Evolutionary conservation across 2,113 vertebrate genomes (phyloP).

Genomic region (Machaerirhynchus nigripectus): DNA sequence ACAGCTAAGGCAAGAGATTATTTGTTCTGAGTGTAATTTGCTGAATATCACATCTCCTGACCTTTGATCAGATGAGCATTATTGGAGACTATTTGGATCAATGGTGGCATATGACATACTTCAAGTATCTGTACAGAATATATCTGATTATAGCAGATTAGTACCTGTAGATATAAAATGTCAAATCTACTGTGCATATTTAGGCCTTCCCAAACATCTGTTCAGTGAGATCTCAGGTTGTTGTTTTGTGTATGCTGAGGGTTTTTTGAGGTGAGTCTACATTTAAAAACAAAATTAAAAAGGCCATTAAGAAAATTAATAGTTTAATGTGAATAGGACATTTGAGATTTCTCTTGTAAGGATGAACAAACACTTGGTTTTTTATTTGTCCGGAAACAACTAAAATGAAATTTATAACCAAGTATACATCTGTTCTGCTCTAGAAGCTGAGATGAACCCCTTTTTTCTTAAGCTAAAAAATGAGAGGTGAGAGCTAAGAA

Average conservation of each 20-base stretch:
- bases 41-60: not conserved
- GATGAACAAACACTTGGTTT: not conserved
- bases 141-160: conserved; percentile 53
- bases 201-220: conserved; percentile 25
- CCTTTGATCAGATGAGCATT: conserved; percentile 3
- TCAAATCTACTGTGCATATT: not conserved
- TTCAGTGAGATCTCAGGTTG: not conserved
- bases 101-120: conserved; percentile 27
- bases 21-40: not conserved
- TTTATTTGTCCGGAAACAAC: not conserved
- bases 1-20: not conserved
- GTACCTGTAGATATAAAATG: conserved; percentile 50
- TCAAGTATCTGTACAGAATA: conserved; percentile 15
- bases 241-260: not conserved
- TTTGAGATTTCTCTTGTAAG: not conserved
- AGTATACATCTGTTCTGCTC: not conserved
- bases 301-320: conserved; percentile 20
- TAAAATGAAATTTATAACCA: not conserved
- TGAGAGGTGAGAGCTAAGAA: not conserved
- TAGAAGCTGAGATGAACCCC: not conserved
- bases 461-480: not conserved
- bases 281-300: not conserved
- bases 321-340: not conserved
- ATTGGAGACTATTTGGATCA: conserved; percentile 44
- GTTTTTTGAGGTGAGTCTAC: not conserved